Base-by-base conservation (phyloP, 2,797 vertebrate species). In the Discoglossus pictus region DNA sequence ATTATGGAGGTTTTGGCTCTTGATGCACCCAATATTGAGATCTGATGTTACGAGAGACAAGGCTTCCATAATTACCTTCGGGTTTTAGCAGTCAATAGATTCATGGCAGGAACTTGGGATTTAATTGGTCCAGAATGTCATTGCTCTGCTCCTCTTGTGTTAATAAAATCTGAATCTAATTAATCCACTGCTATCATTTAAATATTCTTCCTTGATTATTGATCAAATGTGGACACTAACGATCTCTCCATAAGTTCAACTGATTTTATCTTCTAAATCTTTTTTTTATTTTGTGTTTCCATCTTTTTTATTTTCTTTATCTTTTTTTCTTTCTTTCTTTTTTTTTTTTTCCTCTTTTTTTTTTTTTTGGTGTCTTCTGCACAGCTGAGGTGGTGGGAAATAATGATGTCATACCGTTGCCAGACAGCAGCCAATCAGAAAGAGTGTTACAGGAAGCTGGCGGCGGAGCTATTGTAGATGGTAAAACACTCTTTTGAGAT, bases 331-430 rank as follows among this genome's bases (percentile, higher is more conserved):
- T 25, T 4, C 7, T 5, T 25, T 35, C 9, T n/a, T 20, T 43
- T 50, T 24, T 50, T n/a, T 38, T 15, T 31, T 47, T 15, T 23
- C 18, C 21, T 23, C 39, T 16, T n/a, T 23, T 31, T n/a, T 54
- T 72, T 80, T 64, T 75, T 76, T 72, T 68, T 35, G 84, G 81
- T 79, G 75, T 65, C 59, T 75, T 64, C 42, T 73, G 78, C 79
- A 50, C 82, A 84, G 87, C 83, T 48, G 75, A 73, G 78, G 83
- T 81, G 59, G 79, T 76, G 75, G 87, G 83, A 61, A 76, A 67
- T 74, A 59, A 72, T 47, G 76, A 66, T 74, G 77, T 68, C 82
- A 76, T 56, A 63, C 70, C 73, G 38, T 73, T 55, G 8, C 75
- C 83, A 56, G 80, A 73, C 67, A 73, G 78, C 77, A 79, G 76